A percentile compares a stretch with the other conserved stretches of the same genome.
phyloP scores from a whole-genome alignment of 2,113 vertebrate species.

The Macquaria australasica region DNA sequence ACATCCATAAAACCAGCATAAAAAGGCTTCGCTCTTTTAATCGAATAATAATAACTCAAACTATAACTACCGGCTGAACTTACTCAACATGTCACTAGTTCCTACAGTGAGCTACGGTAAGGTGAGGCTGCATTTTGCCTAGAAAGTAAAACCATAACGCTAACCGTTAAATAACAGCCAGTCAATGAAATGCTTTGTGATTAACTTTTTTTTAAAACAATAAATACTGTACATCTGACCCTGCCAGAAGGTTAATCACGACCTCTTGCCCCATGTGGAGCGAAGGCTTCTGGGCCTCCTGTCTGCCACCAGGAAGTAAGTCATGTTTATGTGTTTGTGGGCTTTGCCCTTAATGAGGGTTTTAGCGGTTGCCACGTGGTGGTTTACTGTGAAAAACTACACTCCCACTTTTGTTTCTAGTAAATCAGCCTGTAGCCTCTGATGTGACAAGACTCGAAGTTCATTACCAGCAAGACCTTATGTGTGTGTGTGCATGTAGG shows the following conservation, averaged over 20 bases:
- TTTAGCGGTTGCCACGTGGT: neutral
- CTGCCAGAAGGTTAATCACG: neutral
- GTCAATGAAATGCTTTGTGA: neutral
- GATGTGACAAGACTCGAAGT: constrained; percentile 41
- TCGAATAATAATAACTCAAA: no score
- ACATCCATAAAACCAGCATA: neutral
- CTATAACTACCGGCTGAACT: neutral
- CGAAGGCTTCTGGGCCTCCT: neutral
- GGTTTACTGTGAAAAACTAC: constrained; percentile 1
- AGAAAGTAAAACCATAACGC: no score
- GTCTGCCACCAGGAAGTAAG: constrained; percentile 15
- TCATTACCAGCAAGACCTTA: constrained; percentile 11
- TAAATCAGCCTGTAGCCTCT: constrained; percentile 36
- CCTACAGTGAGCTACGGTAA: neutral
- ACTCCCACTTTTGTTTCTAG: constrained; percentile 16
- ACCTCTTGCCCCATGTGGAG: neutral
- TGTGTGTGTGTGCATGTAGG: neutral
- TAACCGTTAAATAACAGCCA: no score
- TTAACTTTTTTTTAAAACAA: neutral
- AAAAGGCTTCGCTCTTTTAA: neutral
- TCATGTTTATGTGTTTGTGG: constrained; percentile 39
- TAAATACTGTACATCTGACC: neutral
- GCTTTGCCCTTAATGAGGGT: constrained; percentile 20
- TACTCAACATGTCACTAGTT: neutral
- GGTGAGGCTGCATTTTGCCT: neutral